Percentiles rank a stretch among this genome's conserved stretches.
Conservation (phyloP, 2,797 vertebrate genomes). For the Premnoplex brunnescens region DNA sequence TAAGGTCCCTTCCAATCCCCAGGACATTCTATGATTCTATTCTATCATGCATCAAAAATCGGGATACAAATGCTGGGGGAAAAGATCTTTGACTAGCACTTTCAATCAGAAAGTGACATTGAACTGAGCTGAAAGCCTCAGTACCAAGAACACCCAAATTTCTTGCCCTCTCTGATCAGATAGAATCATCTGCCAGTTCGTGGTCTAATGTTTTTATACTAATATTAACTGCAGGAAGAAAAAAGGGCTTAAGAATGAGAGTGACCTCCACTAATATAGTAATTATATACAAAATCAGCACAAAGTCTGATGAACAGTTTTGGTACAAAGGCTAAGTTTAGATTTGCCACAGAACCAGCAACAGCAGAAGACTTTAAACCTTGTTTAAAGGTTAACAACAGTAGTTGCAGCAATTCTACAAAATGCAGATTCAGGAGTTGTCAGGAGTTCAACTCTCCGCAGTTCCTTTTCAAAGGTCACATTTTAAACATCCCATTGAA, state of each 20-base stretch:
- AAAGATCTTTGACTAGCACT: too few species aligned
- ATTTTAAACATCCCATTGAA: background rate
- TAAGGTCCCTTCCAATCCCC: background rate
- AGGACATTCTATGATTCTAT: background rate
- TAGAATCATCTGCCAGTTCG: background rate
- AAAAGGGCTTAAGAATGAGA: background rate
- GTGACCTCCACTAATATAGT: background rate
- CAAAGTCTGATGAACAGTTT: background rate
- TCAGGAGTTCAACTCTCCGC: background rate
- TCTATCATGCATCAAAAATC: too few species aligned
- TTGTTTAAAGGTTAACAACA: conserved; percentile 54
- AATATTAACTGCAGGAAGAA: background rate
- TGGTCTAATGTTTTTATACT: background rate
- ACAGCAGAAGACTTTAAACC: conserved; percentile 50
- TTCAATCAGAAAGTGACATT: background rate
- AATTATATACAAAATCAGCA: background rate
- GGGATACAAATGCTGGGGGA: too few species aligned
- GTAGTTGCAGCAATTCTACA: background rate
- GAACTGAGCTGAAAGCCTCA: background rate
- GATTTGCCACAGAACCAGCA: background rate
- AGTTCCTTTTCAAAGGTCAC: background rate
- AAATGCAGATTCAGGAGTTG: conserved; percentile 47
- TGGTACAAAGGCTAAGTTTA: conserved; percentile 11
- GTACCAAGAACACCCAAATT: background rate
- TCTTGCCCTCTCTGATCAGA: background rate